Conservation (phyloP, 2,797 vertebrate species). For the Pogonophryne albipinna region DNA sequence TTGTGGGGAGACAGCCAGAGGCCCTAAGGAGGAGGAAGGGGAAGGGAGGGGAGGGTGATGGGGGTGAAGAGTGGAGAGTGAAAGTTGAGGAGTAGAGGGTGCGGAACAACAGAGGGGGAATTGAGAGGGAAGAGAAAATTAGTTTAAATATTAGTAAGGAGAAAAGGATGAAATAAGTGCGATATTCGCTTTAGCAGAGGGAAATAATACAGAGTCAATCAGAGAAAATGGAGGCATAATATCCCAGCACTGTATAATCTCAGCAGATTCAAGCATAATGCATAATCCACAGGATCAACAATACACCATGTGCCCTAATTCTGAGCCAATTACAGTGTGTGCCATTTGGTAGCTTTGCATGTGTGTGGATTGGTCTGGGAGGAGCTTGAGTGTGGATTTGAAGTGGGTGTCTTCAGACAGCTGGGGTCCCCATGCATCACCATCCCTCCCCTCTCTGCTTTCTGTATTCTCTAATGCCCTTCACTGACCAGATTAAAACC, state of each 20-base stretch:
- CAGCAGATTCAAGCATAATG: conserved; percentile 75
- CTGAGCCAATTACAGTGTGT: conserved; percentile 74
- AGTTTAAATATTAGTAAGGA: conserved; percentile 45
- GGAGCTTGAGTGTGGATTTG: conserved; percentile 30
- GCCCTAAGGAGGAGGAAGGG: conserved; percentile 73
- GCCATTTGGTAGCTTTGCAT: conserved; percentile 48
- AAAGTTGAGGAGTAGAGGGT: conserved; percentile 38
- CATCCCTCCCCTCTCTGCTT: conserved; percentile 57
- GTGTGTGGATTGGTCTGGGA: conserved; percentile 43
- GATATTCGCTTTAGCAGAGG: conserved; percentile 46
- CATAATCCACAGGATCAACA: conserved; percentile 82
- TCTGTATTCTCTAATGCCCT: conserved; percentile 82
- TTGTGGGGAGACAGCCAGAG: conserved; percentile 86
- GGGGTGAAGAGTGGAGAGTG: conserved; percentile 27
- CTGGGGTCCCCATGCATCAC: conserved; percentile 73
- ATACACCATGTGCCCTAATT: conserved; percentile 77
- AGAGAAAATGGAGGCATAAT: conserved; percentile 81
- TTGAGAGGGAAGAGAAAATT: conserved; percentile 48
- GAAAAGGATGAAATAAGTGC: conserved; percentile 45
- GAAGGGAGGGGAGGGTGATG: not conserved
- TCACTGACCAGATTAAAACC: conserved; percentile 86
- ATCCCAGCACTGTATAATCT: conserved; percentile 76
- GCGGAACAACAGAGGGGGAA: conserved; percentile 53
- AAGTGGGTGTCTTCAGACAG: conserved; percentile 69
- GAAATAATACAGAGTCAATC: conserved; percentile 78